These are phyloP conservation scores for Rapana venosa DNA, from an alignment of 2,888 invertebrate species.

Conservation along the genomic window DNA sequence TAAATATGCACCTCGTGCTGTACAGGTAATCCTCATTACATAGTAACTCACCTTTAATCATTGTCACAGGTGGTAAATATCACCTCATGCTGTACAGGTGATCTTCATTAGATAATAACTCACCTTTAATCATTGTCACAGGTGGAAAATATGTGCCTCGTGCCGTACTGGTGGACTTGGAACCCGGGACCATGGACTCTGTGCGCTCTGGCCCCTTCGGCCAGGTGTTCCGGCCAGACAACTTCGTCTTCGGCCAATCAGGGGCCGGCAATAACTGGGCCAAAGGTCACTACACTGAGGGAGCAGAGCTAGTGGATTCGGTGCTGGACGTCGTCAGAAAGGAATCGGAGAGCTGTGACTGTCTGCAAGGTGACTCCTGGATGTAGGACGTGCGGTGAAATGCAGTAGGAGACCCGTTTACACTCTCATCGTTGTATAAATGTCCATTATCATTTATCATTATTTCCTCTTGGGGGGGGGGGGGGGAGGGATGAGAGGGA, in stretches of 20 bases:
- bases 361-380: slow-evolving; percentile 49
- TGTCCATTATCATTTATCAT: too few species aligned
- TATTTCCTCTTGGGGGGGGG: too few species aligned
- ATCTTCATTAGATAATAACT: too few species aligned
- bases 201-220: slow-evolving; percentile 96
- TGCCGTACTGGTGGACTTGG: slow-evolving; percentile 94
- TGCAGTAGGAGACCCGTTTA: too few species aligned
- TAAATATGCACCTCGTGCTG: too few species aligned
- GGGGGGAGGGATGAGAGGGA: too few species aligned
- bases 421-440: too few species aligned
- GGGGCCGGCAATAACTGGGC: slow-evolving; percentile 61
- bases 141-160: slow-evolving; percentile 88
- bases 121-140: slow-evolving; percentile 77
- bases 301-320: slow-evolving; percentile 51
- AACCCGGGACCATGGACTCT: slow-evolving; percentile 98
- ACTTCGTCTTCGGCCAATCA: slow-evolving; percentile 87
- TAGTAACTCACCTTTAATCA: too few species aligned
- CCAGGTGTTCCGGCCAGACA: slow-evolving; percentile 96
- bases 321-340: slow-evolving; percentile 53
- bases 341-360: slow-evolving; percentile 47
- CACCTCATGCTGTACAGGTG: too few species aligned
- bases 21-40: too few species aligned
- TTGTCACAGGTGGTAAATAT: slow-evolving; percentile 83
- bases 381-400: too few species aligned
- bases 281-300: slow-evolving; percentile 53